Conservation (phyloP, 2,888 invertebrate species). For the Enoplolaimus lenunculus region DNA sequence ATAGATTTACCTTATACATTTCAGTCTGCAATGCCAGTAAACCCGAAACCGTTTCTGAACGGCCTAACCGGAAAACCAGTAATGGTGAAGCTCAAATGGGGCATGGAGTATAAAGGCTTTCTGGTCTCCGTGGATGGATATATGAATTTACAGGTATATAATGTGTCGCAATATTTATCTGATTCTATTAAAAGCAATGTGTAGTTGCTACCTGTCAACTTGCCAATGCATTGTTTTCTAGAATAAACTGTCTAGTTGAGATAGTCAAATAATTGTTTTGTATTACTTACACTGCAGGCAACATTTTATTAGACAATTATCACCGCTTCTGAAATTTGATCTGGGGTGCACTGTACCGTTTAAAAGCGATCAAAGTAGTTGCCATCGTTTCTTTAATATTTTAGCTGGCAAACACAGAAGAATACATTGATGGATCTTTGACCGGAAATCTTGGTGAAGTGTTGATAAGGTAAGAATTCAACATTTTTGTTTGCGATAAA, state of each 20-base stretch:
- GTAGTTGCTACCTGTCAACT: neutral
- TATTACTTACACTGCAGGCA: too few relatives aligned
- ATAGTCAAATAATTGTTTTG: constrained; percentile 79
- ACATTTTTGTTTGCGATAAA: neutral
- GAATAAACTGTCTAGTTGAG: constrained; percentile 73
- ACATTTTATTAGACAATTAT: too few relatives aligned
- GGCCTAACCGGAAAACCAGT: constrained; percentile 93
- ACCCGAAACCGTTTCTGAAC: constrained; percentile 97
- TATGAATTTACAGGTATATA: constrained; percentile 70
- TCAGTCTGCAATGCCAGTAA: constrained; percentile 55
- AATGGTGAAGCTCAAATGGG: constrained; percentile 95
- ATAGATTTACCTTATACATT: too few relatives aligned
- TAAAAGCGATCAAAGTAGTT: too few relatives aligned
- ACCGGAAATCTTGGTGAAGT: constrained; percentile 94
- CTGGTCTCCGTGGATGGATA: constrained; percentile 95
- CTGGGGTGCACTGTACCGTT: too few relatives aligned
- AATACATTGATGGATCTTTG: constrained; percentile 76
- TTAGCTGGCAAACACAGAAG: constrained; percentile 91
- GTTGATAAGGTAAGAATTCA: constrained; percentile 56
- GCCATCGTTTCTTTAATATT: too few relatives aligned
- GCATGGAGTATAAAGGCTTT: constrained; percentile 96
- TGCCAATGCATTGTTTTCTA: constrained; percentile 11
- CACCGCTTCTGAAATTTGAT: too few relatives aligned
- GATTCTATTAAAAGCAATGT: neutral
- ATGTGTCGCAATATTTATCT: constrained; percentile 10